Evolutionary conservation across 2,888 invertebrate species (phyloP), one percentile per base, ranked within the genome.

Genomic region (Lamproptera curius): DNA sequence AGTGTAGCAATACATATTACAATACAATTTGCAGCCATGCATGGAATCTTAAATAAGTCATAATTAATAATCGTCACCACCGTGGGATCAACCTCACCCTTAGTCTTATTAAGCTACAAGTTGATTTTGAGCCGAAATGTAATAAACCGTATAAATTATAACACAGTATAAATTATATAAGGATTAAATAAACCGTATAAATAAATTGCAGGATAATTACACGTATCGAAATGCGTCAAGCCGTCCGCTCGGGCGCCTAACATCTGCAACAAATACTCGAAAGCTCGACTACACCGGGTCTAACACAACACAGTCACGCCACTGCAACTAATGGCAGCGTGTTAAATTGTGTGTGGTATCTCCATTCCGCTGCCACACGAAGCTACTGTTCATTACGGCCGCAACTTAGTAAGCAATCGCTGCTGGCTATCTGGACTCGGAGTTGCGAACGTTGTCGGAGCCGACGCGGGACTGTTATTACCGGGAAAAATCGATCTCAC

Each of bases 291-390:
- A 31, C 31, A 11, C 31, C 33, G 37, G 31, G 36, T 36, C 66
- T 78, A 83, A 83, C 80, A 70, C 69, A 73, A 61, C 53, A 57
- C 56, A 74, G 80, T 75, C 84, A 84, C 84, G 84, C 83, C 65
- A 80, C 60, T 61, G 56, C 60, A 55, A 55, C 56, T 70, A 70
- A 71, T 69, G 68, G 64, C 57, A 56, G 63, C 64, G 68, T 73
- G 75, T 73, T 80, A 75, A 79, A 79, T 78, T 76, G 77, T 78
- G 72, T 76, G 72, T 73, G 67, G 69, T 75, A 76, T 79, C 79
- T 80, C 67, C 68, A 77, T 79, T 31, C 10, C 20, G 20, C 20
- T 31, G 31, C 20, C 20, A 62, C 45, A 31, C 58, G 42, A 58
- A 60, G 44, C 50, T 39, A 50, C 40, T 51, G 47, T 54, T 51